These are phyloP conservation scores for Aix galericulata DNA, from an alignment of 2,113 vertebrate genomes.

Conservation along the genomic window DNA sequence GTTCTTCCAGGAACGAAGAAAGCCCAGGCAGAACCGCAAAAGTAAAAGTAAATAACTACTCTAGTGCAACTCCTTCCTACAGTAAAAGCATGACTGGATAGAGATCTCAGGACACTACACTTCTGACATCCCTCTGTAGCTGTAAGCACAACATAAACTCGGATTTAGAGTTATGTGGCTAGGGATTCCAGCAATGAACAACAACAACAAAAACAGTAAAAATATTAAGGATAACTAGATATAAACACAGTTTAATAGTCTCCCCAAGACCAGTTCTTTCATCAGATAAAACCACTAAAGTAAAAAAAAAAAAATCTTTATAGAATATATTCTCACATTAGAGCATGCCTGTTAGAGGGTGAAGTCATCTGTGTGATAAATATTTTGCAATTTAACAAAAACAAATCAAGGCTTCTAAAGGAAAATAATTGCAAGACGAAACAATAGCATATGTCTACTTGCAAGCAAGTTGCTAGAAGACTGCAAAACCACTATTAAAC, in stretches of 20 bases:
- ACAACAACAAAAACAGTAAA: background rate
- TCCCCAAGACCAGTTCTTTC: background rate
- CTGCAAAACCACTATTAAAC: background rate
- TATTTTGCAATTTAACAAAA: background rate
- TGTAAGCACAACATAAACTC: background rate
- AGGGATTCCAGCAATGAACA: background rate
- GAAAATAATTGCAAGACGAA: background rate
- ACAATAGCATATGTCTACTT: background rate
- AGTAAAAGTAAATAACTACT: constrained; percentile 21
- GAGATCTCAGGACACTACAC: background rate
- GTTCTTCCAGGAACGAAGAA: constrained; percentile 6
- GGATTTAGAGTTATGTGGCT: background rate
- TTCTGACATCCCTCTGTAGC: background rate
- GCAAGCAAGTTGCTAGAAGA: background rate
- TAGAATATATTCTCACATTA: background rate
- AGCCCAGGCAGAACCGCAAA: background rate
- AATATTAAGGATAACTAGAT: background rate
- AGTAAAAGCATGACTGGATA: background rate
- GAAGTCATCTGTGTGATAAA: fast-evolving
- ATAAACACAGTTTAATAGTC: background rate
- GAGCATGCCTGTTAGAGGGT: background rate
- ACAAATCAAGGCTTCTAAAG: background rate
- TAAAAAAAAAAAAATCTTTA: background rate
- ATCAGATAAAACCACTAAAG: background rate
- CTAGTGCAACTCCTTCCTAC: background rate